Conservation (phyloP, 2,888 invertebrate genomes). For the Adineta ricciae region DNA sequence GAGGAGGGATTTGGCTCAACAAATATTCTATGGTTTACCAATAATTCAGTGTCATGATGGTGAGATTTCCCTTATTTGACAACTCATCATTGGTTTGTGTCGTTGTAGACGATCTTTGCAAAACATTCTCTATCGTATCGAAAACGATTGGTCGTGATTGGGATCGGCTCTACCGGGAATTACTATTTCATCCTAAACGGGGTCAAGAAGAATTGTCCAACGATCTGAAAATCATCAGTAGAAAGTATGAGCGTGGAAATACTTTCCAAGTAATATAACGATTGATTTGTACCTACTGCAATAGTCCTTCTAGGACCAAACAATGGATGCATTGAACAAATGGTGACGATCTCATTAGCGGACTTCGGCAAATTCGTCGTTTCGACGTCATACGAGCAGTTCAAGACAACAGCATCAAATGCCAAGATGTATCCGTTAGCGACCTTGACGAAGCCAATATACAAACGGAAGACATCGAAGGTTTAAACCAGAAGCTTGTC, state of each 20-base stretch:
- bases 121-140: not conserved
- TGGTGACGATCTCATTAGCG: not conserved
- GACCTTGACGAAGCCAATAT: not conserved
- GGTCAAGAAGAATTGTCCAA: constrained; percentile 18
- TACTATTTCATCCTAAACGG: constrained; percentile 24
- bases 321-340: not conserved
- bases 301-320: not conserved
- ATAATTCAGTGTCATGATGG: not conserved
- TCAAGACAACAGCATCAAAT: not conserved
- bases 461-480: constrained; percentile 23
- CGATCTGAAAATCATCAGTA: constrained; percentile 3
- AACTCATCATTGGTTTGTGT: too few relatives aligned
- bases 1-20: not conserved
- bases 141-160: constrained; percentile 21
- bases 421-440: not conserved
- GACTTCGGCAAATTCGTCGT: constrained; percentile 7
- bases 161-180: constrained; percentile 4
- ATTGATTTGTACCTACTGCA: not conserved
- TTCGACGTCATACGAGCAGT: not conserved
- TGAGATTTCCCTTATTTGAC: not conserved
- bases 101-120: constrained; percentile 1
- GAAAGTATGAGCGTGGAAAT: constrained; percentile 11
- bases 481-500: constrained; percentile 22
- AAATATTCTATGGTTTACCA: not conserved
- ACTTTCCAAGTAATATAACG: not conserved